Evolutionary conservation across 2,113 vertebrate genomes (phyloP).

Genomic region (Mustelus asterias): DNA sequence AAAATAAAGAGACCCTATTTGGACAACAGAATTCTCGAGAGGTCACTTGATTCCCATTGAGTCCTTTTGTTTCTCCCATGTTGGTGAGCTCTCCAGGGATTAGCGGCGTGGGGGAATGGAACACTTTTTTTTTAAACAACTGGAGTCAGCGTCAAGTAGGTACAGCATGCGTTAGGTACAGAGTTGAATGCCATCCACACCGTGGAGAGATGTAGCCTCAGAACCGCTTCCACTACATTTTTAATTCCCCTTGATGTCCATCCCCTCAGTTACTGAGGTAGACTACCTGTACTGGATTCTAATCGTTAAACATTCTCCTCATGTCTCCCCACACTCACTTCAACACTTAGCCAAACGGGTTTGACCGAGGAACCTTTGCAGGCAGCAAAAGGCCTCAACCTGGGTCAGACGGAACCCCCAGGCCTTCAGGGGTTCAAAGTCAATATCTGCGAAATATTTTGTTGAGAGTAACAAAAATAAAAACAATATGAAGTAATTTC

Average conservation of each 20-base stretch:
- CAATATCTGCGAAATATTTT: neutral
- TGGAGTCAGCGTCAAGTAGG: neutral
- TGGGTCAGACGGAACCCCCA: neutral
- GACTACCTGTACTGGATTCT: neutral
- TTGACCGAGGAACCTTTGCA: neutral
- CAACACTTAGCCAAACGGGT: neutral
- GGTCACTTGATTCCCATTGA: neutral
- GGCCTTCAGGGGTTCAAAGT: neutral
- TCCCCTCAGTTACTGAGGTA: neutral
- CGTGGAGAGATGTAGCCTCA: neutral
- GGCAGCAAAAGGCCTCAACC: neutral
- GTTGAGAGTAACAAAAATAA: neutral
- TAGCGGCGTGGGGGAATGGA: neutral
- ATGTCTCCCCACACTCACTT: neutral
- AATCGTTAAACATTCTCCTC: too few relatives aligned
- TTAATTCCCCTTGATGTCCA: neutral
- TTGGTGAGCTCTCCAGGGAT: neutral
- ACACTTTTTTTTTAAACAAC: neutral
- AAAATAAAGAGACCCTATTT: neutral
- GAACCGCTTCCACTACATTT: neutral
- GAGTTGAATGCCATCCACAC: neutral
- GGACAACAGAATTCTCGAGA: neutral
- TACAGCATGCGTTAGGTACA: neutral
- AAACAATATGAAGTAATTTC: neutral
- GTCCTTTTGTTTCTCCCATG: neutral